These are phyloP conservation scores for Tachysurus vachellii DNA, from an alignment of 2,113 vertebrate species.

Conservation along the genomic window DNA sequence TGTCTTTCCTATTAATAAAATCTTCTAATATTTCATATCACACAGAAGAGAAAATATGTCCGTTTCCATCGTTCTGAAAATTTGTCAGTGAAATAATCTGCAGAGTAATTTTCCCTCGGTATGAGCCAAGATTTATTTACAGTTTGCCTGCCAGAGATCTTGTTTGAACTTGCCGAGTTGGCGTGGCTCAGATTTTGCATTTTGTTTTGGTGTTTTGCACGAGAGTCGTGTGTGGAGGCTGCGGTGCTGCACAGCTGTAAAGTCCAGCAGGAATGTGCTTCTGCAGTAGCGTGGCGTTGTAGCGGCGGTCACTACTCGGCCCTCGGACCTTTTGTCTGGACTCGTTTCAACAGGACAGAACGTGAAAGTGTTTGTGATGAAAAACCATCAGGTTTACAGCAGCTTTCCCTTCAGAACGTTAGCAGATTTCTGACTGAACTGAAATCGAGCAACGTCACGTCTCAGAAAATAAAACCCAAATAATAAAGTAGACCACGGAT, in stretches of 20 bases:
- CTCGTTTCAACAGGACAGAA: background rate
- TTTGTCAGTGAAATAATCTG: background rate
- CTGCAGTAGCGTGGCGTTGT: background rate
- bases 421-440: background rate
- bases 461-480: background rate
- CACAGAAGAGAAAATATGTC: no score
- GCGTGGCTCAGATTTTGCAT: background rate
- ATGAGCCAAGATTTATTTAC: constrained; percentile 19
- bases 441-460: background rate
- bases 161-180: constrained; percentile 14
- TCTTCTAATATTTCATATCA: no score
- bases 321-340: background rate
- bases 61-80: background rate
- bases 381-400: background rate
- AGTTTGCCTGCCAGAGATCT: background rate
- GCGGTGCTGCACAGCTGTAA: background rate
- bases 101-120: background rate
- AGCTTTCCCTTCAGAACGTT: background rate
- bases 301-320: no score
- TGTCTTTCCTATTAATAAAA: background rate
- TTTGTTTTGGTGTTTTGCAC: background rate
- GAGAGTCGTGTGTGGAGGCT: background rate
- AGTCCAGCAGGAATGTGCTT: background rate
- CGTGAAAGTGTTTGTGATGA: background rate
- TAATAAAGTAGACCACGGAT: no score